Conservation (phyloP, 2,797 vertebrate species). For the Psittacula derbiana region DNA sequence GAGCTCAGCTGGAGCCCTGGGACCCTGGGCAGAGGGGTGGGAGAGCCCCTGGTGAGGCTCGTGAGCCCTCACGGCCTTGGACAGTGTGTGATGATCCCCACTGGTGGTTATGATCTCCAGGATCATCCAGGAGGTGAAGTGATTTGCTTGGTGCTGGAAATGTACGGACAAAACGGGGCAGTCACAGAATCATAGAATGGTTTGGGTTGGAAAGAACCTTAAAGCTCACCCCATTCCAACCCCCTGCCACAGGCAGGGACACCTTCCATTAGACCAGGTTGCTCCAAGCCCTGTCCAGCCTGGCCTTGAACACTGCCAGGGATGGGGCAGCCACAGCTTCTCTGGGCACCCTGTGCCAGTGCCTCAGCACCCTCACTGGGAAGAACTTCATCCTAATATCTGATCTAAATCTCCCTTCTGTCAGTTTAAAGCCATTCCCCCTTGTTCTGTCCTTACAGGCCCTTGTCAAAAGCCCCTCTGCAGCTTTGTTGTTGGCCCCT, state of each 20-base stretch:
- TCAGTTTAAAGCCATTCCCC: neutral
- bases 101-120: neutral
- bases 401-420: neutral
- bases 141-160: neutral
- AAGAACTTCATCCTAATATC: neutral
- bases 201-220: neutral
- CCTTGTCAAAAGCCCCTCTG: neutral
- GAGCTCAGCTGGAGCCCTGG: neutral
- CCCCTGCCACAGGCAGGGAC: neutral
- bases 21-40: neutral
- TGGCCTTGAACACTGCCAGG: neutral
- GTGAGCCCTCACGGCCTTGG: neutral
- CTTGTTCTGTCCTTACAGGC: neutral
- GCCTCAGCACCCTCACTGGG: neutral
- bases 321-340: neutral
- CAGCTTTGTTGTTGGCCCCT: neutral
- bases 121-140: neutral
- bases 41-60: neutral
- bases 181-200: neutral
- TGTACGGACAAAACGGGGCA: rapidly evolving
- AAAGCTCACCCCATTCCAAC: neutral
- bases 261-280: neutral
- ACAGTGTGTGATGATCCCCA: neutral
- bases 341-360: neutral
- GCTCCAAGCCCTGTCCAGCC: neutral